Percentiles rank a stretch among this genome's conserved stretches.
Conservation (phyloP, 2,113 vertebrate species). For the Corythornis madagascariensis region DNA sequence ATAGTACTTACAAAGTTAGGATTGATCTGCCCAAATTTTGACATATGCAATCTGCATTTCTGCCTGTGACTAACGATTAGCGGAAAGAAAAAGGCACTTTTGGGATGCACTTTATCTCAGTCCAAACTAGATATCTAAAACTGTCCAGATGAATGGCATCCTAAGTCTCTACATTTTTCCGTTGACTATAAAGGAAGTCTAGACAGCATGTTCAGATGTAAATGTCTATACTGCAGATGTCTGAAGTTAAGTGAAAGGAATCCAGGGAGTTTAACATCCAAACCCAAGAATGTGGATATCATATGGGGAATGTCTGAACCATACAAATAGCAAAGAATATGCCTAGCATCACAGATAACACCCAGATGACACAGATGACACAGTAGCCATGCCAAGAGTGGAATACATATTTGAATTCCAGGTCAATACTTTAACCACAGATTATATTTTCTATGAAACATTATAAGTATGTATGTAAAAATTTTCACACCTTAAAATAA, state of each 20-base stretch:
- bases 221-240: slow-evolving; percentile 26
- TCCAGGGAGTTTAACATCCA: background rate
- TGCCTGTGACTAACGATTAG: background rate
- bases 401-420: background rate
- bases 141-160: background rate
- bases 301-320: background rate
- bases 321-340: background rate
- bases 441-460: background rate
- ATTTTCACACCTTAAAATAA: background rate
- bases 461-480: background rate
- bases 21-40: background rate
- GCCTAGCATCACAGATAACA: background rate
- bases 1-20: background rate
- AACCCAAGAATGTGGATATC: slow-evolving; percentile 9
- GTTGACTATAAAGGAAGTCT: background rate
- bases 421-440: background rate
- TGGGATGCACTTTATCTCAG: background rate
- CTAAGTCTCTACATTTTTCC: background rate
- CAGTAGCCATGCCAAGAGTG: background rate
- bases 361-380: background rate
- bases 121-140: background rate
- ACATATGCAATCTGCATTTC: background rate
- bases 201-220: slow-evolving; percentile 39
- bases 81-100: background rate
- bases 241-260: slow-evolving; percentile 42